A percentile compares a stretch with the other conserved stretches of the same genome.
Evolutionary conservation across 35 echinoderm and acorn worm genomes (phyloP).

Genomic region (Heliocidaris tuberculata): DNA sequence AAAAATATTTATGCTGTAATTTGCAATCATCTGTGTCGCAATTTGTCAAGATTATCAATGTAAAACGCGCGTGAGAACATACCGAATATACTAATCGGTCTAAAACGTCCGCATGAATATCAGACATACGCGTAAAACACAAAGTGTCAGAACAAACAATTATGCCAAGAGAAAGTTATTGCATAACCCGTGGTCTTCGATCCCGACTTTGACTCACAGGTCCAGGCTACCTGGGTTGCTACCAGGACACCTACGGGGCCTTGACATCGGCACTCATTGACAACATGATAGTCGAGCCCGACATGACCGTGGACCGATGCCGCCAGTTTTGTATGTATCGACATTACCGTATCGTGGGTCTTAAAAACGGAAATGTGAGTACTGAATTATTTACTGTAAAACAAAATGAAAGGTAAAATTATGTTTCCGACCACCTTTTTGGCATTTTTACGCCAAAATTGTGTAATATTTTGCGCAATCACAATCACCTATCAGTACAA

Average conservation of each 20-base stretch:
- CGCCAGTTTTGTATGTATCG: constrained; percentile 23
- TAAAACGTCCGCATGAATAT: too few relatives aligned
- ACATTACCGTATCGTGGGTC: neutral
- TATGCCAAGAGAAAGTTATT: neutral
- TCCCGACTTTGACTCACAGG: neutral
- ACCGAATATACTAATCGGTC: too few relatives aligned
- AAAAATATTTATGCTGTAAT: too few relatives aligned
- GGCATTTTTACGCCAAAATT: too few relatives aligned
- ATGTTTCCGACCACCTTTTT: too few relatives aligned
- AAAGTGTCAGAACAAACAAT: neutral
- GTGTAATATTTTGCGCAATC: too few relatives aligned
- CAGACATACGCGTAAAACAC: too few relatives aligned
- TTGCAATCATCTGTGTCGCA: too few relatives aligned
- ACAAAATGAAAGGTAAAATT: too few relatives aligned
- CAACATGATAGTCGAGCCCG: constrained; percentile 6
- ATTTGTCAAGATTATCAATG: too few relatives aligned
- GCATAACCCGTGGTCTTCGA: neutral
- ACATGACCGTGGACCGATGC: constrained; percentile 38
- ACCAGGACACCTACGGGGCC: neutral
- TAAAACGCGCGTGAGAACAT: too few relatives aligned
- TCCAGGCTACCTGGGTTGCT: constrained; percentile 27
- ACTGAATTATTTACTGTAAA: neutral
- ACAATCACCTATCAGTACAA: too few relatives aligned
- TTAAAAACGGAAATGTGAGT: constrained; percentile 41
- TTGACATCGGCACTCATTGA: constrained; percentile 22